A percentile compares a stretch with the other conserved stretches of the same genome.
Conservation (phyloP, 64 coral and sea anemone species). For the Stylophora pistillata region DNA sequence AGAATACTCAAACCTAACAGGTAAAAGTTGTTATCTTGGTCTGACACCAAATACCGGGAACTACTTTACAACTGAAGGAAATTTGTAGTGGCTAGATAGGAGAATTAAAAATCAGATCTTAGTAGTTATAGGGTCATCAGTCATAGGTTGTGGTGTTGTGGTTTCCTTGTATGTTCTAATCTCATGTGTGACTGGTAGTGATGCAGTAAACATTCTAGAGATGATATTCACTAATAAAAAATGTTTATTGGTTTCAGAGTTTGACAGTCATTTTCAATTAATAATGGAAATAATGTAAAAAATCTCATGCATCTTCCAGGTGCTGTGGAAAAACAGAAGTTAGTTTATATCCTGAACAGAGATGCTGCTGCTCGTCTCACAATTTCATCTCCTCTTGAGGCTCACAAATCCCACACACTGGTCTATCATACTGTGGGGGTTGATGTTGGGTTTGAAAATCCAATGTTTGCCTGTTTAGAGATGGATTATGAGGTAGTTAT, state of each 20-base stretch:
- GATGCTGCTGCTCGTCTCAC: conserved; percentile 94
- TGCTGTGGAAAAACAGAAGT: conserved; percentile 98
- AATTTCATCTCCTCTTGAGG: conserved; percentile 97
- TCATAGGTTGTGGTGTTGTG: too few relatives aligned
- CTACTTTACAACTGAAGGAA: too few relatives aligned
- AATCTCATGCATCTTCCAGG: conserved; percentile 36
- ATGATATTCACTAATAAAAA: too few relatives aligned
- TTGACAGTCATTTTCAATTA: not conserved
- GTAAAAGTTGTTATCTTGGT: too few relatives aligned
- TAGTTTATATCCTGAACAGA: conserved; percentile 98
- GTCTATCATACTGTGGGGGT: conserved; percentile 88
- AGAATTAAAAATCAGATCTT: too few relatives aligned
- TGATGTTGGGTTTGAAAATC: conserved; percentile 99
- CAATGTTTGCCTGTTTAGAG: conserved; percentile 99
- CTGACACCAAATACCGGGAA: too few relatives aligned
- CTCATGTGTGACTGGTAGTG: not conserved
- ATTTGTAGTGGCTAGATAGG: too few relatives aligned
- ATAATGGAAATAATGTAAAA: not conserved
- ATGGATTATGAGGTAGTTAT: conserved; percentile 92
- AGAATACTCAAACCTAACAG: too few relatives aligned
- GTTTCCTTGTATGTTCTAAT: too few relatives aligned
- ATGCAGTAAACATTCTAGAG: too few relatives aligned
- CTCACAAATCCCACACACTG: conserved; percentile 97
- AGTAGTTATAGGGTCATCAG: too few relatives aligned
- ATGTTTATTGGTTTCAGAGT: not conserved